Evolutionary conservation across 2,888 invertebrate species (phyloP), one percentile per base, ranked within the genome.

Genomic region (Synergus gifuensis): DNA sequence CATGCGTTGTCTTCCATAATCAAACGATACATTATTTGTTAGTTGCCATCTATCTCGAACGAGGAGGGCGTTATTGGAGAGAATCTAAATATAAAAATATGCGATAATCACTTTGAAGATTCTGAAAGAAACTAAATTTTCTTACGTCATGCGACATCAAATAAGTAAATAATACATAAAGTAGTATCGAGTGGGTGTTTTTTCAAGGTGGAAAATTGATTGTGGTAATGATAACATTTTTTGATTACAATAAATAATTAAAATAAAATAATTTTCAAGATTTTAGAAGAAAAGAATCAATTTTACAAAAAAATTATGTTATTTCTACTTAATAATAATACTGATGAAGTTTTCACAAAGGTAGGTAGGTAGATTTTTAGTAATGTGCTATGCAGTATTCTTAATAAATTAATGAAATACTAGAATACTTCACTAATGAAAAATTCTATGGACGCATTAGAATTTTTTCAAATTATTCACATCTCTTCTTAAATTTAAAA

Each of bases 1-100:
- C 84, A 80, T 84, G 81, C 82, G 83, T 62, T 79, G 82, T 42
- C 79, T 79, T 79, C 85, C 82, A 82, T 54, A 81, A 83, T 79
- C 82, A 79, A 84, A 81, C 79, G 79, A 81, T 77, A 80, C 73
- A 78, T 79, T 80, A 84, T 76, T 82, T 80, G 77, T 78, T 76
- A 82, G 79, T 78, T 62, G 76, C 62, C 76, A 69, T 81, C 80
- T 78, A 11, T 78, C 62, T 81, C 64, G 64, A 54, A 64, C 36
- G 76, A 78, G 76, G 76, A 78, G 67, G 62, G 67, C 58, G 46
- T 78, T 76, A 80, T 77, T 77, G 77, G 77, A 76, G 46, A 80
- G 44, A 49, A 78, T 80, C 80, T 80, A 60, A 73, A 66, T 76
- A 76, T 64, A 80, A 80, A 80, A 80, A 80, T 66, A 77, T 78